phyloP scores from a whole-genome alignment of 2,113 vertebrate genomes.

The Irena cyanogastra region DNA sequence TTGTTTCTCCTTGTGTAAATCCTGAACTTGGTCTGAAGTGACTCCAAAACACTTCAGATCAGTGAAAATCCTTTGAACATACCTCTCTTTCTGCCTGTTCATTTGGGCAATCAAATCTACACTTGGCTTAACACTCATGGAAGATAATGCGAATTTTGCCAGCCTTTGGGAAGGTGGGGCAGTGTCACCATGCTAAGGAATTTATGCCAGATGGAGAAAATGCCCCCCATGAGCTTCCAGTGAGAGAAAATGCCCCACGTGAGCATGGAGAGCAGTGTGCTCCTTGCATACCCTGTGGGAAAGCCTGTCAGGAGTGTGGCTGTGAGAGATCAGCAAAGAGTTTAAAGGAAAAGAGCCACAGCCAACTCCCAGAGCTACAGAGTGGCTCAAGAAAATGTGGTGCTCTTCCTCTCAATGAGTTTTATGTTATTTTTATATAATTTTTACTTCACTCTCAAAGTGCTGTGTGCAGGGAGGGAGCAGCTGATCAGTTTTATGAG shows the following conservation, averaged over 20 bases:
- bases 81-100: not conserved
- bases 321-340: not conserved
- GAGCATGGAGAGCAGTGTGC: not conserved
- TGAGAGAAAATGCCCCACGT: not conserved
- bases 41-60: not conserved
- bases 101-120: not conserved
- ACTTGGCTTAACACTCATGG: not conserved
- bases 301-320: not conserved
- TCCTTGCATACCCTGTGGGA: not conserved
- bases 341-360: not conserved
- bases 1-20: not conserved
- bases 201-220: not conserved
- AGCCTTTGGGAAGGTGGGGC: not conserved
- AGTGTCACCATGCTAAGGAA: not conserved
- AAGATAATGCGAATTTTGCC: not conserved
- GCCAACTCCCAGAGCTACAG: not conserved
- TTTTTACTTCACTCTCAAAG: not conserved
- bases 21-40: not conserved
- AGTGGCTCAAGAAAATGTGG: not conserved
- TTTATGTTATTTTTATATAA: not conserved
- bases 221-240: not conserved
- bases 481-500: not conserved
- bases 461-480: not conserved
- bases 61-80: not conserved
- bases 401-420: not conserved